These are phyloP conservation scores for Caenorhabditis sp. DNA, from an alignment of 2,888 invertebrate species.

Conservation along the genomic window DNA sequence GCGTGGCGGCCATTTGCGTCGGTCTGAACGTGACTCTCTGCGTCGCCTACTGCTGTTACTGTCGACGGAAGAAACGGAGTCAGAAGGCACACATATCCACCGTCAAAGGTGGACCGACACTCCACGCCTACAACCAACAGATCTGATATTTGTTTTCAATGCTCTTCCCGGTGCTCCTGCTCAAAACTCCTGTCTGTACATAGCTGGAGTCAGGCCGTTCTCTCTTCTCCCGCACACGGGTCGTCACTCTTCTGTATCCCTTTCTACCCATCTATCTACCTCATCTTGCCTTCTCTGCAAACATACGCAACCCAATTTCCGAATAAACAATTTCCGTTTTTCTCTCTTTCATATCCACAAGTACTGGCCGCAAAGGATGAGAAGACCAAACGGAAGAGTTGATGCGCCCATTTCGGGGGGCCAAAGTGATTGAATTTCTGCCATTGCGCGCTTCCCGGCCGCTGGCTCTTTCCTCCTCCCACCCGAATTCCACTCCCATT, in stretches of 20 bases:
- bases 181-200: conserved; percentile 9
- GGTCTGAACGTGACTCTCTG: conserved; percentile 70
- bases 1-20: conserved; percentile 72
- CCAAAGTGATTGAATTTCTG: conserved; percentile 51
- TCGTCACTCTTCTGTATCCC: conserved; percentile 5
- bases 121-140: conserved; percentile 72
- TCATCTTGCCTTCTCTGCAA: conserved; percentile 32
- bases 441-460: conserved; percentile 20
- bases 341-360: not conserved
- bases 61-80: conserved; percentile 68
- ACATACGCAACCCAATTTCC: conserved; percentile 40
- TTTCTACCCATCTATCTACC: conserved; percentile 9
- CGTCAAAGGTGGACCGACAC: conserved; percentile 69
- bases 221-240: conserved; percentile 12
- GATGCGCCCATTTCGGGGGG: no score
- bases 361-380: not conserved
- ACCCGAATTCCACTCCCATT: conserved; percentile 4
- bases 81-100: conserved; percentile 70
- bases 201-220: conserved; percentile 12
- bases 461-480: conserved; percentile 15
- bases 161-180: conserved; percentile 16
- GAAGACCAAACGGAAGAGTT: conserved; percentile 13
- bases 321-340: conserved; percentile 29
- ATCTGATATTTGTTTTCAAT: conserved; percentile 19
- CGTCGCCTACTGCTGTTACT: conserved; percentile 72